A percentile compares a stretch with the other conserved stretches of the same genome.
These are phyloP conservation scores for Chydorus sphaericus DNA, from an alignment of 2,888 invertebrate genomes.

Conservation along the genomic window DNA sequence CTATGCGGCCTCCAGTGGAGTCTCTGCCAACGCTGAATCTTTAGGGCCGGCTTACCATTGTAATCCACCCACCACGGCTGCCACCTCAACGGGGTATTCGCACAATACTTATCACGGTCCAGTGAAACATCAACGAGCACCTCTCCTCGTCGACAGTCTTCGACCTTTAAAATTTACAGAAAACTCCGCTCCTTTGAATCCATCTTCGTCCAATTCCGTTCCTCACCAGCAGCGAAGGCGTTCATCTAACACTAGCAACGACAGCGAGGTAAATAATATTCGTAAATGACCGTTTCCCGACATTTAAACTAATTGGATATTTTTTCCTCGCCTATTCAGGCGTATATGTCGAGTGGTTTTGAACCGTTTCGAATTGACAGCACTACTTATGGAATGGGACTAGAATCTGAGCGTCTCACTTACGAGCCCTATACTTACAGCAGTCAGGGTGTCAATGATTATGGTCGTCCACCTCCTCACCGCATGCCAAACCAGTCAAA, in stretches of 20 bases:
- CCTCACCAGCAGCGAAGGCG: constrained; percentile 53
- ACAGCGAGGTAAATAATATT: constrained; percentile 38
- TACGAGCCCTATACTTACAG: constrained; percentile 30
- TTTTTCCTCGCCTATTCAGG: constrained; percentile 1
- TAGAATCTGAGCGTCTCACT: constrained; percentile 34
- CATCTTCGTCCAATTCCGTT: constrained; percentile 37
- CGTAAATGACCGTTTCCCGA: neutral
- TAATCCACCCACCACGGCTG: neutral
- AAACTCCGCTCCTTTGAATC: constrained; percentile 50
- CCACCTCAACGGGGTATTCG: constrained; percentile 41
- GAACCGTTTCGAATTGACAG: constrained; percentile 17
- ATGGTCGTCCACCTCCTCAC: constrained; percentile 4
- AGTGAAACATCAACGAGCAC: constrained; percentile 51
- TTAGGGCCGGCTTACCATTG: constrained; percentile 33
- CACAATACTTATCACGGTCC: constrained; percentile 88
- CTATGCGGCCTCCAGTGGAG: constrained; percentile 14
- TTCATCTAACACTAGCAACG: constrained; percentile 49
- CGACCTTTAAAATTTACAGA: constrained; percentile 58
- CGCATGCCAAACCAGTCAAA: neutral
- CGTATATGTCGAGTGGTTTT: constrained; percentile 12
- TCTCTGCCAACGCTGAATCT: constrained; percentile 32
- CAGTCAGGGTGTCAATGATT: neutral
- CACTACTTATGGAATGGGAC: constrained; percentile 19
- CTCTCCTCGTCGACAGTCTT: constrained; percentile 25
- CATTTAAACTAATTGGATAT: constrained; percentile 17